Conservation (phyloP, 2,888 invertebrate genomes). For the Syrista parreyssii region DNA sequence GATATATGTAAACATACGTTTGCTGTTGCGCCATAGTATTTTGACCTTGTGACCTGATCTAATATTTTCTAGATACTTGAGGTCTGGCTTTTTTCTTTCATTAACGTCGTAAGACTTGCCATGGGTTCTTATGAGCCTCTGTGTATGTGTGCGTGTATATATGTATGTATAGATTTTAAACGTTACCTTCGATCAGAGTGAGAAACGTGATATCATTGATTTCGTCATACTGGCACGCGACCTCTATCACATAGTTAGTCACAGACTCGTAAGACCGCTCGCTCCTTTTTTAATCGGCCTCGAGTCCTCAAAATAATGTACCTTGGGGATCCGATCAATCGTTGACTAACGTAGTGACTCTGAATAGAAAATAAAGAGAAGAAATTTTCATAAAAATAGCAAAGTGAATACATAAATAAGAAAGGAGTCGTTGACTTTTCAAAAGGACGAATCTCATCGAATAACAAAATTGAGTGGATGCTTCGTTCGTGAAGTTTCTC, state of each 20-base stretch:
- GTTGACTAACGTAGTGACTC: background rate
- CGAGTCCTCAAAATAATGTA: background rate
- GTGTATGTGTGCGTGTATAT: no score
- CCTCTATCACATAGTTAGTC: background rate
- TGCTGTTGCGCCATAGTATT: background rate
- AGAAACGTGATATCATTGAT: background rate
- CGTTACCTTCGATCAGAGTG: background rate
- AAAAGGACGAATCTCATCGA: background rate
- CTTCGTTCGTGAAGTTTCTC: background rate
- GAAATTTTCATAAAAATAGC: background rate
- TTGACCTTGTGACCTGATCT: background rate
- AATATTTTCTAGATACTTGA: background rate
- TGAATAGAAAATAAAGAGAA: background rate
- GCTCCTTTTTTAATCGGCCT: background rate
- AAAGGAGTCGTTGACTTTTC: no score
- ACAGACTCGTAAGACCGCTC: background rate
- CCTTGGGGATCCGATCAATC: background rate
- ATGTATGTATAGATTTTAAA: background rate
- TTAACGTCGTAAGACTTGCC: background rate
- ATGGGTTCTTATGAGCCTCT: no score
- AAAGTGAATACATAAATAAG: no score
- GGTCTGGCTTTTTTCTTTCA: background rate
- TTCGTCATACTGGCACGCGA: background rate
- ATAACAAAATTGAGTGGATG: background rate
- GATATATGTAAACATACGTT: background rate